Conservation (phyloP, 2,888 invertebrate species). For the Tribolium freemani region DNA sequence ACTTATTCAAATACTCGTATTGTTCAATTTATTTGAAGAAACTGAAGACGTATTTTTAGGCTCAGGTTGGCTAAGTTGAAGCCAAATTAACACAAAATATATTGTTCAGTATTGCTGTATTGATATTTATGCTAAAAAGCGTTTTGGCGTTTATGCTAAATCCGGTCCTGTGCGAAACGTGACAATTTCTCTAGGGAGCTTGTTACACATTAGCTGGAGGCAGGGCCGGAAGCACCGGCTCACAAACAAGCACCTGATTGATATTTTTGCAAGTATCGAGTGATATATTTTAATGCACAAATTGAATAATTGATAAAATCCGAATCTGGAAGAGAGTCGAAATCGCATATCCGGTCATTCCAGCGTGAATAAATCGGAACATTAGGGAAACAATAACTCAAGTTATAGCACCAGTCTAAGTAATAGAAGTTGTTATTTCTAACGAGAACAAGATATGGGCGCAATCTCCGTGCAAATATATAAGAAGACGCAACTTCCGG, state of each 20-base stretch:
- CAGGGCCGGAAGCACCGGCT: conserved; percentile 28
- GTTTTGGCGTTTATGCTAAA: too few species aligned
- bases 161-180: conserved; percentile 53
- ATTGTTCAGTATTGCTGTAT: too few species aligned
- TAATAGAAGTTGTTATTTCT: conserved; percentile 50
- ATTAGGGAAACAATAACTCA: conserved; percentile 45
- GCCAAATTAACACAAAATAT: too few species aligned
- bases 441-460: conserved; percentile 58
- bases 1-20: too few species aligned
- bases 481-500: conserved; percentile 58
- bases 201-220: conserved; percentile 32
- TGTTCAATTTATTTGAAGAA: too few species aligned
- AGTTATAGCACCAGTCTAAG: conserved; percentile 45
- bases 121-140: too few species aligned
- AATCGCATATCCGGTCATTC: conserved; percentile 37
- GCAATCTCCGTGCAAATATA: conserved; percentile 61
- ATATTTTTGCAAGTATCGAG: conserved; percentile 26
- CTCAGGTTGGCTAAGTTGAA: too few species aligned
- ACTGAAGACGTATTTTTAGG: too few species aligned
- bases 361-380: conserved; percentile 35
- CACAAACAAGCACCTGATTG: conserved; percentile 38
- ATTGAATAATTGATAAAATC: conserved; percentile 10
- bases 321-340: conserved; percentile 22
- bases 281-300: conserved; percentile 6
- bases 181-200: conserved; percentile 48